Evolutionary conservation across 2,797 vertebrate genomes (phyloP), one percentile per base, ranked within the genome.

Genomic region (Crenuchus spilurus): DNA sequence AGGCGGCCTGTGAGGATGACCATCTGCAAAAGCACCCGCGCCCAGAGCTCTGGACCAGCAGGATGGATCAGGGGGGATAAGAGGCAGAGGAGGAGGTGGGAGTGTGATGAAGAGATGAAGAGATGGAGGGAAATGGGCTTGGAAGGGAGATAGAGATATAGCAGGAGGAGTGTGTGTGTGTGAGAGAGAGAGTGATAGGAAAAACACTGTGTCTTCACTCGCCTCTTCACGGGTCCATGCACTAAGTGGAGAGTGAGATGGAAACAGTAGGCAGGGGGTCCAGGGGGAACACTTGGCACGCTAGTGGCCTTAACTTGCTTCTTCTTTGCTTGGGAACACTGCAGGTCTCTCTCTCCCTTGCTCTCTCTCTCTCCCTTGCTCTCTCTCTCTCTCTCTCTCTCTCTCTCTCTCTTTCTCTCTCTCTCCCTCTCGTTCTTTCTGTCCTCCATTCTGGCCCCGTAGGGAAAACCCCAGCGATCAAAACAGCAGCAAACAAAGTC

Each of bases 401-500:
- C 55, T 39, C 28, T 42, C 33, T 39, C 28, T 16, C 73, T 41
- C 16, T 28, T n/a, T 22, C 42, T 26, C 33, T n/a, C 33, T 16
- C 33, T n/a, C 10, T 11, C 33, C 14, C 11, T n/a, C 42, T 61
- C 60, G 24, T 24, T 51, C 39, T 31, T 55, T 54, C 30, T 70
- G n/a, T 57, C 58, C 48, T 68, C 67, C 49, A 79, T 74, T 71
- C 74, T 14, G 22, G 49, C 58, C 69, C 73, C 60, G 26, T 28
- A 62, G 72, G 57, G 74, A 55, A 77, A 61, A 61, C n/a, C 49
- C 51, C 41, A 65, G 18, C 72, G 69, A 80, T 83, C 81, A 84
- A 81, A 84, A 84, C 79, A 83, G 65, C 49, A 78, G 76, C 69
- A 81, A 83, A 81, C 77, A 81, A 80, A 81, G 57, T 72, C 74